phyloP scores from a whole-genome alignment of 2,113 vertebrate genomes.

The Desmodus rotundus region DNA sequence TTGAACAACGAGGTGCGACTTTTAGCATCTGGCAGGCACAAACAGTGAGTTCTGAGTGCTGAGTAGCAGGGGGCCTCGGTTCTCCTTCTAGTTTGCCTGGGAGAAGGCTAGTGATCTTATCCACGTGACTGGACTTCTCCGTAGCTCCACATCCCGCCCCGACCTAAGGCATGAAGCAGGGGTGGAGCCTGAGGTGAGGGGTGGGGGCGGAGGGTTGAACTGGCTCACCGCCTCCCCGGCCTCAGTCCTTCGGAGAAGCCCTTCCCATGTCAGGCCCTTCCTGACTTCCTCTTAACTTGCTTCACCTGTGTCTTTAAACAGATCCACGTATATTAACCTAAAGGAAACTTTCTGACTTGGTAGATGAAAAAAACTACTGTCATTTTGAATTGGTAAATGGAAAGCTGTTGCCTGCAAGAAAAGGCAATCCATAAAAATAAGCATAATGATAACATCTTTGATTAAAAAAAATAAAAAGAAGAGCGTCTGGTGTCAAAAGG shows the following conservation, averaged over 20 bases:
- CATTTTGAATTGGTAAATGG: background rate
- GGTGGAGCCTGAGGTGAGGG: too few species aligned
- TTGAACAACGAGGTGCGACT: background rate
- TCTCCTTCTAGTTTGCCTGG: background rate
- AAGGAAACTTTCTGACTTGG: background rate
- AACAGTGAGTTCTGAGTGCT: background rate
- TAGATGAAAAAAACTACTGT: background rate
- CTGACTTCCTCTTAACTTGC: background rate
- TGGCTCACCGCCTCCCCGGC: background rate
- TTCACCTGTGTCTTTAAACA: background rate
- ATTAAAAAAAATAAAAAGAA: background rate
- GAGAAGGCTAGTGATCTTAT: background rate
- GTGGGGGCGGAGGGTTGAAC: too few species aligned
- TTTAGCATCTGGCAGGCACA: background rate
- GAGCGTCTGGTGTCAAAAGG: background rate
- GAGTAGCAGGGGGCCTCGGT: background rate
- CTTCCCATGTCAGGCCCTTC: rapidly evolving
- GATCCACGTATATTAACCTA: background rate
- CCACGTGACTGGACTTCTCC: background rate
- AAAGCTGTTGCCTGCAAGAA: background rate
- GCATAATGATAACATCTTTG: conserved; percentile 7
- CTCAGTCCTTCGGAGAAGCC: background rate
- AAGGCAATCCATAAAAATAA: background rate
- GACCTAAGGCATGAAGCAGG: too few species aligned
- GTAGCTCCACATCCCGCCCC: background rate